Conservation (phyloP, 2,888 invertebrate species). For the Phymatocera aterrima region DNA sequence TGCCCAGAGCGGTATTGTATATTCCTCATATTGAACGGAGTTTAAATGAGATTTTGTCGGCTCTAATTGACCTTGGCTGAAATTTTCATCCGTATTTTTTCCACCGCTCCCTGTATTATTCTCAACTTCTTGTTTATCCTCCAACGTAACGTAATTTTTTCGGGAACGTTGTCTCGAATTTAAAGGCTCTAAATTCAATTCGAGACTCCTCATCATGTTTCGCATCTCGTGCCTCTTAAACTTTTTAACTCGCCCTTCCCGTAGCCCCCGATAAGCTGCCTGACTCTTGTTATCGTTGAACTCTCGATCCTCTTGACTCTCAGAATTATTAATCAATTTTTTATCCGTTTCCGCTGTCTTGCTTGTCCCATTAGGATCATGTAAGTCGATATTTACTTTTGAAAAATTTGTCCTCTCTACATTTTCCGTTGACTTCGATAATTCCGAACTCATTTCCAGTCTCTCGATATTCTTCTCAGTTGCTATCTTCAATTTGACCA, state of each 20-base stretch:
- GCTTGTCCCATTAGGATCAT: not conserved
- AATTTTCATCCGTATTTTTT: not conserved
- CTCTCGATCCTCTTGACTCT: not conserved
- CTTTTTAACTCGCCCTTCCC: not conserved
- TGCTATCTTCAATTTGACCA: not conserved
- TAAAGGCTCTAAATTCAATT: not conserved
- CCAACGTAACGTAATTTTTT: not conserved
- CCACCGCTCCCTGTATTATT: not conserved
- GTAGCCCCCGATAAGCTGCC: not conserved
- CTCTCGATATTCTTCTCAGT: not conserved
- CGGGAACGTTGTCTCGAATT: not conserved
- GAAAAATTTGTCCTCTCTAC: not conserved
- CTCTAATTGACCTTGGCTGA: not conserved
- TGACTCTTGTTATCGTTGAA: not conserved
- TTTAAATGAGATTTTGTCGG: constrained; percentile 61
- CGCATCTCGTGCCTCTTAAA: not conserved
- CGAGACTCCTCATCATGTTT: not conserved
- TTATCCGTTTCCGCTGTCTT: not conserved
- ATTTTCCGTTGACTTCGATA: not conserved
- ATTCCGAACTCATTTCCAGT: not conserved
- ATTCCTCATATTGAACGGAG: constrained; percentile 59
- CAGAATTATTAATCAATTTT: not conserved
- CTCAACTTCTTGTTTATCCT: constrained; percentile 11
- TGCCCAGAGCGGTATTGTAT: constrained; percentile 55
- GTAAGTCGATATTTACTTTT: not conserved